Base-by-base conservation (phyloP, 2,797 vertebrate genomes). In the Melanotaenia trifasciata region DNA sequence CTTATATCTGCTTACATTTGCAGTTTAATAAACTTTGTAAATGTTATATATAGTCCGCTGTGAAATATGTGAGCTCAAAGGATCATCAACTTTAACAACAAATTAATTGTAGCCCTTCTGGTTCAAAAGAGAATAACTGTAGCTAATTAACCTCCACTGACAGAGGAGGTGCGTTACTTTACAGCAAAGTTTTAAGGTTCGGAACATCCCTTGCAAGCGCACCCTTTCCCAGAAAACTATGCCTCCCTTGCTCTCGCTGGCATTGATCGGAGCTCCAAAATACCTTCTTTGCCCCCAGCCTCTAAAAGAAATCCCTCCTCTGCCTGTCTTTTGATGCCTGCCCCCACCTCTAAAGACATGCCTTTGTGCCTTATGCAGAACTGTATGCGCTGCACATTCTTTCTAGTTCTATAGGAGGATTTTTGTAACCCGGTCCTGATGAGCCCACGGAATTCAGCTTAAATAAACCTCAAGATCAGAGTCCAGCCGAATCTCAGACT, bases 381-480 rank as follows among this genome's bases (percentile, higher is more conserved):
- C 90, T 94, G 94, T 93, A 93, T 93, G 92, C 90, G 81, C 90
- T 92, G 92, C 93, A 94, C 94, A 94, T 94, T 95, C 93, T 93
- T 94, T 92, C 87, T 86, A 84, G 86, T 93, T 93, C 94, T 94
- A 94, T 93, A 94, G 93, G 92, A 93, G 92, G 92, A 93, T 92
- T 92, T 94, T 85, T 91, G 92, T 91, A 90, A 92, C 90, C 68
- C 88, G 81, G 89, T 89, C 90, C 91, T 90, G 91, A 94, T 93
- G 93, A 94, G 91, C 92, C 91, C 88, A 88, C 82, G 92, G 93
- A 94, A 94, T 95, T 93, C 91, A 91, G 92, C 92, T 92, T 94
- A 93, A 94, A 94, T 92, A 95, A 93, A 94, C 93, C 89, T 93
- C 92, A 93, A 93, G 93, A 92, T 93, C 92, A 91, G 90, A 91